Base-by-base conservation (phyloP, 2,797 vertebrate species). In the Melanotaenia nigrans region DNA sequence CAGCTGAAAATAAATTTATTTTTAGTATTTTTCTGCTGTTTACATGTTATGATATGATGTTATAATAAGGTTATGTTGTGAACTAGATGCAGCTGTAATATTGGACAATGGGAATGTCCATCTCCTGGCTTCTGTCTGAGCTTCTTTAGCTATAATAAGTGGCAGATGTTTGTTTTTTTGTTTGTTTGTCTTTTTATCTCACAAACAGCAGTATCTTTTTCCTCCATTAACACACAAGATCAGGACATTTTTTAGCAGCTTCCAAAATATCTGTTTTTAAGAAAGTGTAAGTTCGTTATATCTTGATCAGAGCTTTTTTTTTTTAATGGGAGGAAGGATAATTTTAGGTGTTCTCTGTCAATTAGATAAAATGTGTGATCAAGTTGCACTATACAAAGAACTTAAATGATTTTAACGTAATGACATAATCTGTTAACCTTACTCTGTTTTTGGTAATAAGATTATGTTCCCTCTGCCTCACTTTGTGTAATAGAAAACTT, bases 401-500 rank as follows among this genome's bases (percentile, higher is more conserved):
- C 53, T 51, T 12, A 36, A 1, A 64, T 24, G 4, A n/a, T 47
- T n/a, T 10, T 47, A 7, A 47, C n/a, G 3, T 47, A 47, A 47
- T 47, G 45, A 47, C 45, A n/a, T 47, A n/a, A 47, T 47, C 6
- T 18, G 16, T 24, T 32, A 14, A 57, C 0, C n/a, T 54, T 33
- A 20, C n/a, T 38, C 10, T 6, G 32, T 47, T 56, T 64, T 45
- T 3, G 40, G 13, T 58, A 47, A 42, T 65, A 22, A 65, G 10
- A 62, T 32, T 4, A 38, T 8, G 3, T 57, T 65, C 8, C 56
- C 9, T 75, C 30, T 73, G 32, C 12, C 56, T 79, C 30, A 79
- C 28, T 79, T 10, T 79, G 66, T 67, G 14, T 38, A 47, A 54
- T 60, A 75, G 2, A 89, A 99, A 97, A 97, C 97, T 18, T 99